Evolutionary conservation across 2,888 invertebrate genomes (phyloP).

Genomic region (Drosophila mimetica): DNA sequence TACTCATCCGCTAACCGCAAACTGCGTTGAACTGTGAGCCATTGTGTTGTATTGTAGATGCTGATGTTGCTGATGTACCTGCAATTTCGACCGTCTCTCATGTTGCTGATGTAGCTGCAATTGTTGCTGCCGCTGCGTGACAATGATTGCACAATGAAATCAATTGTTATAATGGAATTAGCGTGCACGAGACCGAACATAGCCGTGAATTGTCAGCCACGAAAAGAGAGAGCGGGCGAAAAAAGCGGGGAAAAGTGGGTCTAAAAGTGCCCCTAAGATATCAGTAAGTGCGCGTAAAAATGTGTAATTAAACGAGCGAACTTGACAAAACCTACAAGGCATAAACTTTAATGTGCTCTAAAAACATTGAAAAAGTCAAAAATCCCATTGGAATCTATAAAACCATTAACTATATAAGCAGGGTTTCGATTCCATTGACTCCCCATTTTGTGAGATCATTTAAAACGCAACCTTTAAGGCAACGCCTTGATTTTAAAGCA

Average conservation of each 20-base stretch:
- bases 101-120: slow-evolving; percentile 15
- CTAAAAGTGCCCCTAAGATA: slow-evolving; percentile 20
- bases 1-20: slow-evolving; percentile 57
- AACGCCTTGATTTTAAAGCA: slow-evolving; percentile 23
- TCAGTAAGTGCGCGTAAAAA: slow-evolving; percentile 25
- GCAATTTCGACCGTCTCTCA: slow-evolving; percentile 14
- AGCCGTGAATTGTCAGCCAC: slow-evolving; percentile 30
- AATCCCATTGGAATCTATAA: background rate
- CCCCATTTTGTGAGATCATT: slow-evolving; percentile 2
- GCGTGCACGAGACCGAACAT: slow-evolving; percentile 47
- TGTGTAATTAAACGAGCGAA: slow-evolving; percentile 31
- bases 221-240: slow-evolving; percentile 2
- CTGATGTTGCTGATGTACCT: slow-evolving; percentile 17
- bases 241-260: slow-evolving; percentile 17
- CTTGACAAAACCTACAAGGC: slow-evolving; percentile 13
- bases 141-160: slow-evolving; percentile 77
- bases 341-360: slow-evolving; percentile 6
- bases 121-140: slow-evolving; percentile 57
- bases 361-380: background rate
- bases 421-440: background rate
- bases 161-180: slow-evolving; percentile 79
- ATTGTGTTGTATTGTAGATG: slow-evolving; percentile 45
- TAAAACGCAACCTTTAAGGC: background rate
- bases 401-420: background rate
- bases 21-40: slow-evolving; percentile 50